These are phyloP conservation scores for Mobula birostris DNA, from an alignment of 2,113 vertebrate species.

Conservation along the genomic window DNA sequence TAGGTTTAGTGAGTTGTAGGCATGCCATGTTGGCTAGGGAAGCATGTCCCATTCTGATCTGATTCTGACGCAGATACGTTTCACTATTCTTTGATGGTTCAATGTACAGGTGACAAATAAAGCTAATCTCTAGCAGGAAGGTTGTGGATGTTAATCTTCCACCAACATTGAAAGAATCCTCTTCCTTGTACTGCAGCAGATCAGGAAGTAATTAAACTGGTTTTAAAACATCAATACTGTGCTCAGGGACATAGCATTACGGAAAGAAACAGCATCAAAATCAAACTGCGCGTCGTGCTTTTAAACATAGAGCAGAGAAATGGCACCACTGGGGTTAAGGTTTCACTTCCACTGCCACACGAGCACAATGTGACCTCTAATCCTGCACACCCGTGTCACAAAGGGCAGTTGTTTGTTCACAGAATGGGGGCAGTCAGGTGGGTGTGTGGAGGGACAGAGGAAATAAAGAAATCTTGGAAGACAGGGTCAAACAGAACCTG, in stretches of 20 bases:
- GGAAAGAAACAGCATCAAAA: not conserved
- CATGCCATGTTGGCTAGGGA: too few relatives aligned
- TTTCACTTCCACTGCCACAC: constrained; percentile 47
- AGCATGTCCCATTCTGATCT: too few relatives aligned
- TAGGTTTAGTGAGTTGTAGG: too few relatives aligned
- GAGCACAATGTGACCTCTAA: constrained; percentile 46
- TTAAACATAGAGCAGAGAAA: constrained; percentile 2
- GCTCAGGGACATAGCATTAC: not conserved
- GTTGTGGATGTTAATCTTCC: not conserved
- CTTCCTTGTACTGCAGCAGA: too few relatives aligned
- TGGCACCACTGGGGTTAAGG: constrained; percentile 42
- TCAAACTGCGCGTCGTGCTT: not conserved
- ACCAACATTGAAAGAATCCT: not conserved
- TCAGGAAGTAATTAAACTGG: not conserved
- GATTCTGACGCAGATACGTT: too few relatives aligned
- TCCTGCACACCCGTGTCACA: constrained; percentile 44
- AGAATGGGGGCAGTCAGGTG: not conserved
- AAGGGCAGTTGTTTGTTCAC: constrained; percentile 49
- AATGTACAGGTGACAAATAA: too few relatives aligned
- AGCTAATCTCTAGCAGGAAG: not conserved
- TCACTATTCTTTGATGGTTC: too few relatives aligned
- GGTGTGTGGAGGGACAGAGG: not conserved
- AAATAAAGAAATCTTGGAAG: not conserved
- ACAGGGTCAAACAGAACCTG: constrained; percentile 4
- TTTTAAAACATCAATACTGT: not conserved